Evolutionary conservation across 1,140 invertebrate genomes (phyloP), one percentile per base, ranked within the genome.

Genomic region (Cotesia glomerata): DNA sequence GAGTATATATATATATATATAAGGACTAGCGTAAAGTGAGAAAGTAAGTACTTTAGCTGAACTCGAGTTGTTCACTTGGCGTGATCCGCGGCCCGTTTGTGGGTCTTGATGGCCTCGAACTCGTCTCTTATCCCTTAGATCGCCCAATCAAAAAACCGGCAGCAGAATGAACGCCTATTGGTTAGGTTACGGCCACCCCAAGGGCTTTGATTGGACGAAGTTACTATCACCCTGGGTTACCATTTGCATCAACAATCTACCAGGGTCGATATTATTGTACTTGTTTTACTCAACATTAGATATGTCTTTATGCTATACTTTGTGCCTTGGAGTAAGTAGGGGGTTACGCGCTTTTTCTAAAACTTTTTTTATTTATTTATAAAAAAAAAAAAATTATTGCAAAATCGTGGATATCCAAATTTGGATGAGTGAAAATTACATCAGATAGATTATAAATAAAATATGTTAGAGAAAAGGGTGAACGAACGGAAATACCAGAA

Each of bases 131-230:
- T 86, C 81, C 84, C 75, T 49, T 74, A 72, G 78, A 85, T 84
- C 84, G 81, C 77, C 86, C 86, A 86, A 86, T 86, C 85, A 85
- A 85, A 86, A 82, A 84, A 84, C 80, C 80, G 81, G 74, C 79
- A 81, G 80, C 76, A 71, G 72, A 76, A 69, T 71, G 73, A 61
- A 68, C 74, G 69, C 74, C 77, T 76, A 86, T 85, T 86, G 84
- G 84, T 80, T 76, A 66, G 78, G 73, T 52, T 76, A 79, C 77
- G 84, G 82, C 80, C 86, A 87, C 85, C 83, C 78, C 80, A 77
- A 79, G 76, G 72, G 76, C 78, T 80, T 76, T 80, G 81, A 87
- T 86, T 87, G 85, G 86, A 80, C 81, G 78, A 79, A 71, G 74
- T 63, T 76, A 72, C 68, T 78, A 85, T 86, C 78, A 82, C 82